These are phyloP conservation scores for Stichodactyla mertensii DNA, from an alignment of 64 coral and sea anemone species.

Conservation along the genomic window DNA sequence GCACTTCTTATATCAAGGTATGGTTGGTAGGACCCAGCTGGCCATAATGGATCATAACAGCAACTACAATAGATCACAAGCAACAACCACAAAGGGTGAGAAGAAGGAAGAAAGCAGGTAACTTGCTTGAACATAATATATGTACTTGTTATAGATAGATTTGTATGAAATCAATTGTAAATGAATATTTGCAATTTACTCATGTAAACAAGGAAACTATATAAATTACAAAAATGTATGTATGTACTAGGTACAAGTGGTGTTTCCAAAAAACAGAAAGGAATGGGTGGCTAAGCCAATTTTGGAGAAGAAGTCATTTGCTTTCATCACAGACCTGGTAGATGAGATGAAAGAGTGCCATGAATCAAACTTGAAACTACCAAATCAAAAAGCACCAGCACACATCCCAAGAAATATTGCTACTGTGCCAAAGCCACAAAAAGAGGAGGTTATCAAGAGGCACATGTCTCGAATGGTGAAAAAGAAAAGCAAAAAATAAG, in stretches of 20 bases:
- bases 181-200: no score
- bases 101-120: not conserved
- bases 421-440: not conserved
- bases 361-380: not conserved
- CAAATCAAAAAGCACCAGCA: slow-evolving; percentile 1
- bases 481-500: no score
- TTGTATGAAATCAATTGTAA: no score
- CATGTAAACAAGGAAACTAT: no score
- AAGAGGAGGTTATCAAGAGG: slow-evolving; percentile 2
- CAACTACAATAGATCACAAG: not conserved
- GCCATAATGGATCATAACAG: slow-evolving; percentile 22
- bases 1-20: slow-evolving; percentile 50
- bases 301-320: slow-evolving; percentile 14
- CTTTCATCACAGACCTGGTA: not conserved
- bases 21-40: slow-evolving; percentile 39
- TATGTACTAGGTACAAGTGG: no score
- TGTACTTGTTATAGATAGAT: no score
- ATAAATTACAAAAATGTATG: no score
- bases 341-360: slow-evolving; percentile 2
- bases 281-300: not conserved
- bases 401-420: not conserved
- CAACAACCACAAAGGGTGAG: slow-evolving; percentile 21
- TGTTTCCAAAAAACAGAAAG: no score
- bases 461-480: not conserved
- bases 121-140: no score